Percentiles rank a stretch among this genome's conserved stretches.
phyloP scores from a whole-genome alignment of 2,113 vertebrate genomes.

The Climacteris rufus region DNA sequence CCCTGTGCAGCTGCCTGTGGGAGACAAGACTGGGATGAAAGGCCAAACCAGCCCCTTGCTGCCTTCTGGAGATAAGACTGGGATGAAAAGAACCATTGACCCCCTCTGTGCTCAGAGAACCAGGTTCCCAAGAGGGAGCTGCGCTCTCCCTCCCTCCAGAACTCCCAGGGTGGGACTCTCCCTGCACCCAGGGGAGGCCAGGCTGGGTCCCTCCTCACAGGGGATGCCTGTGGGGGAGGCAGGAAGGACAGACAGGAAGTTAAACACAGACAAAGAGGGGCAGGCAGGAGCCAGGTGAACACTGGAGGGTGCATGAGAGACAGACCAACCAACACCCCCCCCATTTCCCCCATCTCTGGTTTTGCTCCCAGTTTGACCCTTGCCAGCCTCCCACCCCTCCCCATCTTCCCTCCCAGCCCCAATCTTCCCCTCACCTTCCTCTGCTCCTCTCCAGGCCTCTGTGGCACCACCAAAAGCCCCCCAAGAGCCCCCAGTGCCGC shows the following conservation, averaged over 20 bases:
- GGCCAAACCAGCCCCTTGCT: background rate
- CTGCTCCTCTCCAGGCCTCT: background rate
- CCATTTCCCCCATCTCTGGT: background rate
- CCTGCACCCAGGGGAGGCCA: background rate
- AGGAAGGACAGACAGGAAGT: background rate
- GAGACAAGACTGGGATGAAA: background rate
- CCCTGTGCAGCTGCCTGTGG: rapidly evolving
- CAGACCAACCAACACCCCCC: no score
- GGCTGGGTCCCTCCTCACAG: background rate
- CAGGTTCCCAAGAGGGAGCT: background rate
- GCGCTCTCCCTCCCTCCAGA: background rate
- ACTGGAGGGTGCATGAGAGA: background rate
- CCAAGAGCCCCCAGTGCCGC: rapidly evolving
- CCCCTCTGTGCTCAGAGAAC: rapidly evolving
- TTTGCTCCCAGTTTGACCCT: background rate
- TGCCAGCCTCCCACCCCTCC: background rate
- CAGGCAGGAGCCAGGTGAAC: rapidly evolving
- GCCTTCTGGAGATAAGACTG: background rate
- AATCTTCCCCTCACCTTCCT: background rate
- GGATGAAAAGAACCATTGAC: rapidly evolving
- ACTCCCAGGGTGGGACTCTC: background rate
- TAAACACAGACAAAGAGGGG: rapidly evolving
- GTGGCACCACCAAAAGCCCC: background rate
- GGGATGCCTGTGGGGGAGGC: rapidly evolving
- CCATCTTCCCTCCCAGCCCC: background rate